Evolutionary conservation across 2,797 vertebrate genomes (phyloP).

Genomic region (Pachyuromys duprasi): DNA sequence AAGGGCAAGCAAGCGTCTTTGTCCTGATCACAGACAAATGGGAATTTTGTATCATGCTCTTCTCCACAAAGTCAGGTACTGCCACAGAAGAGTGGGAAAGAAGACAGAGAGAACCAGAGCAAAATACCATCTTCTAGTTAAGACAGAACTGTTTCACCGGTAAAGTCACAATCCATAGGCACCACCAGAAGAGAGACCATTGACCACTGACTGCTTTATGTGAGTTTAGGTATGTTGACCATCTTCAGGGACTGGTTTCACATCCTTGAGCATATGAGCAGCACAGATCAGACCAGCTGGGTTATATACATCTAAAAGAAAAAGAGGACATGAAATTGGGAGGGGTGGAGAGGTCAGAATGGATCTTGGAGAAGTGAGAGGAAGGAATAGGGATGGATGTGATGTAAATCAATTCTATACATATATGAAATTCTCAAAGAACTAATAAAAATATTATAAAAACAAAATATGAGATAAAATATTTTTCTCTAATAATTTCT

Average conservation of each 20-base stretch:
- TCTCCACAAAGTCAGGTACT: no score
- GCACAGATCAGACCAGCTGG: background rate
- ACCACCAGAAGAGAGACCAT: background rate
- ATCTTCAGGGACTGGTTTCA: background rate
- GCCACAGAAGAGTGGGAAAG: no score
- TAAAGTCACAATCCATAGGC: background rate
- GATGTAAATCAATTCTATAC: background rate
- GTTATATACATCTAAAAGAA: background rate
- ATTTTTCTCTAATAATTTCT: background rate
- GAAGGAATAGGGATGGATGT: background rate
- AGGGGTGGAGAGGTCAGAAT: background rate
- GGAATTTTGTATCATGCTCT: background rate
- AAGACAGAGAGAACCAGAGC: background rate
- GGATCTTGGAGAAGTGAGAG: no score
- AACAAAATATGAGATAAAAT: background rate
- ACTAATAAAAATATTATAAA: background rate
- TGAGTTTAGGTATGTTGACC: background rate
- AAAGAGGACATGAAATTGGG: no score
- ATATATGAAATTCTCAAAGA: background rate
- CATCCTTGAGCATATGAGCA: background rate
- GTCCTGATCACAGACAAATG: background rate
- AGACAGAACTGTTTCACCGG: background rate
- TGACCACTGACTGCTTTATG: no score
- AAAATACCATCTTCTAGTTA: background rate
- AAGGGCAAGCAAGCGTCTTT: background rate